phyloP scores from a whole-genome alignment of 2,797 vertebrate species.

The Lithobates pipiens region DNA sequence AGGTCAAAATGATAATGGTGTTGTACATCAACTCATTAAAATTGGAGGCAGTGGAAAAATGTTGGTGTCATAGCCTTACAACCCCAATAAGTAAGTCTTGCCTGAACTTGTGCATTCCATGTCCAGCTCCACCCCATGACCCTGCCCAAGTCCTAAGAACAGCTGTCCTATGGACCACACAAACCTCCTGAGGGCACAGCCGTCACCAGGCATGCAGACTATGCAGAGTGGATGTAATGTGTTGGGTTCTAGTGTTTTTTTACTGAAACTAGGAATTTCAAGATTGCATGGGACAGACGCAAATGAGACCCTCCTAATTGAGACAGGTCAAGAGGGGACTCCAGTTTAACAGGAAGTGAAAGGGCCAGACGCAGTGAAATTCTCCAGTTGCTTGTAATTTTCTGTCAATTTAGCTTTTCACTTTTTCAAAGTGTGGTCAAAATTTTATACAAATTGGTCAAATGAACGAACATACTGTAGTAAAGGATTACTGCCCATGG shows the following conservation, averaged over 20 bases:
- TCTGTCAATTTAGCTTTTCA: neutral
- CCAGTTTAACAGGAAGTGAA: conserved; percentile 28
- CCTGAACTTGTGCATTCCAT: conserved; percentile 35
- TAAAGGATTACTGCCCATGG: no score
- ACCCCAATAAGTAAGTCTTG: conserved; percentile 33
- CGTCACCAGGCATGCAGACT: conserved; percentile 2
- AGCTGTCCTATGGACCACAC: conserved; percentile 36
- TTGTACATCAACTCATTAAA: neutral
- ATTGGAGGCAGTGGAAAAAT: conserved; percentile 10
- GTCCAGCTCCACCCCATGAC: neutral
- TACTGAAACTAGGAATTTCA: conserved; percentile 37
- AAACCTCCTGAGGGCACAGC: conserved; percentile 38
- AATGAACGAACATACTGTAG: neutral
- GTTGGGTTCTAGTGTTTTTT: conserved; percentile 10
- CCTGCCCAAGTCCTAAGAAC: conserved; percentile 19
- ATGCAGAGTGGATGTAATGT: conserved; percentile 35
- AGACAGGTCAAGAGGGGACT: conserved; percentile 36
- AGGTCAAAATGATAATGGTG: conserved; percentile 21
- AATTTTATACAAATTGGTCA: neutral
- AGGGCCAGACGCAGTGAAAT: neutral
- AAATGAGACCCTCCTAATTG: conserved; percentile 21
- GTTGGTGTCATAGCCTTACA: conserved; percentile 20
- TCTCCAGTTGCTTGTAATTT: neutral
- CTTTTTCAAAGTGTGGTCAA: neutral
- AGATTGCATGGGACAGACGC: neutral